phyloP scores from a whole-genome alignment of 2,888 invertebrate genomes.

The Nomada lathburiana region DNA sequence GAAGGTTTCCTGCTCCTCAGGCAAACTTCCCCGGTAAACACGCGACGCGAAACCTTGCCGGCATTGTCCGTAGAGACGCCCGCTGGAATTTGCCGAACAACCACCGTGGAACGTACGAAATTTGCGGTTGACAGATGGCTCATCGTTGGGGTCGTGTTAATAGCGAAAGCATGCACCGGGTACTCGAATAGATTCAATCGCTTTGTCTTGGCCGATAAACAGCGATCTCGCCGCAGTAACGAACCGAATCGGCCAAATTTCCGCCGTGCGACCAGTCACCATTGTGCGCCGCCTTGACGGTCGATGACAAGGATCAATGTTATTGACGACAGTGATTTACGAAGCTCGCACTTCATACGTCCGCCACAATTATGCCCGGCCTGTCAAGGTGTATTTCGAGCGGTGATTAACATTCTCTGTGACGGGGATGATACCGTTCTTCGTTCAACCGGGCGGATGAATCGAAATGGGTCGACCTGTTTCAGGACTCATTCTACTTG shows the following conservation, averaged over 20 bases:
- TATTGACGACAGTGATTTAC: conserved; percentile 52
- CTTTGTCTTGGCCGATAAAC: conserved; percentile 61
- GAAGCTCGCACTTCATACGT: background rate
- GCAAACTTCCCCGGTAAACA: conserved; percentile 68
- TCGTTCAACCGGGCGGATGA: background rate
- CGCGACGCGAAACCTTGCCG: conserved; percentile 23
- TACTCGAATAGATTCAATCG: conserved; percentile 67
- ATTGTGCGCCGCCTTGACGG: conserved; percentile 34
- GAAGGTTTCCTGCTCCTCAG: conserved; percentile 30
- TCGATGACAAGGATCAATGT: conserved; percentile 48
- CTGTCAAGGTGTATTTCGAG: background rate
- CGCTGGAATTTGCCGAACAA: conserved; percentile 59
- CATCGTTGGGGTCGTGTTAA: conserved; percentile 59
- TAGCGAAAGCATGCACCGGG: conserved; percentile 55
- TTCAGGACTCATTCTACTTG: conserved; percentile 33
- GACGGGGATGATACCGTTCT: background rate
- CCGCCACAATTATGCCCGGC: conserved; percentile 27
- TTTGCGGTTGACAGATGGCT: conserved; percentile 62
- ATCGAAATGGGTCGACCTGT: conserved; percentile 11
- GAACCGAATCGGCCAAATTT: conserved; percentile 47
- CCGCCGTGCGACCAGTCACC: conserved; percentile 36
- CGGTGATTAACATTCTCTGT: background rate
- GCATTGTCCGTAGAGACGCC: conserved; percentile 58
- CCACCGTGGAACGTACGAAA: conserved; percentile 59
- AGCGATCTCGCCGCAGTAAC: conserved; percentile 53